These are phyloP conservation scores for Portevinia maculata DNA, from an alignment of 2,888 invertebrate species.

Conservation along the genomic window DNA sequence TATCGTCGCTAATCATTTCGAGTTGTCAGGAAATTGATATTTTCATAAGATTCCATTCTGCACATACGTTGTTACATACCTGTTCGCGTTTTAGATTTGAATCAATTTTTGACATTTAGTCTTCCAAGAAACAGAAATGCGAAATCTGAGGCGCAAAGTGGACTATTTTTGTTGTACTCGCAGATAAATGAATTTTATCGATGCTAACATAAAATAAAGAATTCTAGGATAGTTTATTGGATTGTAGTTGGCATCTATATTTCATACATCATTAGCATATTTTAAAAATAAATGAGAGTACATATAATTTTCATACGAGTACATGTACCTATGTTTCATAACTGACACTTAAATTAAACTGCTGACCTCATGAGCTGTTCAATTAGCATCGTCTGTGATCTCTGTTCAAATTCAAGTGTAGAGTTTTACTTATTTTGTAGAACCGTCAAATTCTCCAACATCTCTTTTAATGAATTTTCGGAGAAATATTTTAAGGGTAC, in stretches of 20 bases:
- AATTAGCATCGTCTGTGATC: constrained; percentile 16
- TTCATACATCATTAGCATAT: constrained; percentile 3
- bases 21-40: too few relatives aligned
- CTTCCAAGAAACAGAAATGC: neutral
- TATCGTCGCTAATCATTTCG: too few relatives aligned
- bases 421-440: neutral
- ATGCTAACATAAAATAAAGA: neutral
- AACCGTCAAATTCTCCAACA: constrained; percentile 1
- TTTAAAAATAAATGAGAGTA: too few relatives aligned
- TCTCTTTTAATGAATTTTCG: constrained; percentile 3
- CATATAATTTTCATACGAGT: neutral
- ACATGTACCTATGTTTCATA: neutral
- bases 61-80: neutral
- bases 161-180: neutral
- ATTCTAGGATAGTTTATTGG: constrained; percentile 6
- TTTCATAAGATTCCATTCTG: too few relatives aligned
- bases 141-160: neutral
- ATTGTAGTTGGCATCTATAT: constrained; percentile 22
- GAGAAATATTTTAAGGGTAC: neutral
- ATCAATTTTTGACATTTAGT: constrained; percentile 14
- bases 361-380: constrained; percentile 46
- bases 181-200: constrained; percentile 1
- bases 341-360: constrained; percentile 38
- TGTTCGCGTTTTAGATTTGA: constrained; percentile 23
- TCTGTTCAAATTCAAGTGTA: neutral